Evolutionary conservation across 2,113 vertebrate species (phyloP), one percentile per base, ranked within the genome.

Genomic region (Scartelaos histophorus): DNA sequence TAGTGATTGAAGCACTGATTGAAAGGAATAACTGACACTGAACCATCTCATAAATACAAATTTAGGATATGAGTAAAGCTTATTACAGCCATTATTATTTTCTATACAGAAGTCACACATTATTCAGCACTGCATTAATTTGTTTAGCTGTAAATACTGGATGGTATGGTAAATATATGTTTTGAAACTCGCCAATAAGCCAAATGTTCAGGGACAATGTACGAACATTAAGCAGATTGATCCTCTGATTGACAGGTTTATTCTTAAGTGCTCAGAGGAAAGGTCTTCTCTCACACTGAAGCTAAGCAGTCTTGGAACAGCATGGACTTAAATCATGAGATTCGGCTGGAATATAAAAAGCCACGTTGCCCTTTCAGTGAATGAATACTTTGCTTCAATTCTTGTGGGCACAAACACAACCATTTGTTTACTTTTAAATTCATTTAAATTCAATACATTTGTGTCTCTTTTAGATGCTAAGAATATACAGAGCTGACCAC

Each of bases 1-100:
- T 92, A 92, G 91, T 90, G 89, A 91, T 90, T 85, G 79, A 90
- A 85, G 83, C 79, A 83, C 80, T 86, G 83, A 88, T 10, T 10
- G 38, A 43, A 43, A 84, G 75, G 70, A 74, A 89, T 76, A 85
- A 72, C 70, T 75, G 82, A 86, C 80, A 88, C 80, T 79, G 64
- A 82, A 88, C 38, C 80, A 77, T 79, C 69, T 69, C 69, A 73
- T 61, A 73, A 73, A 71, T 68, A 70, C 60, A 81, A 65, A 54
- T 10, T 19, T 19, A 16, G 6, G 69, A 85, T 47, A 73, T 67
- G 71, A 85, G 84, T 87, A 84, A 88, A 90, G 86, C 81, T 88
- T 82, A 88, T 88, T 73, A 72, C 69, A 85, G 25, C 73, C 53
- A 64, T 5, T 25, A 56, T 82, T 75, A 83, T 76, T 60, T 73